phyloP scores from a whole-genome alignment of 2,113 vertebrate species.

The Neolamprologus variostigma region DNA sequence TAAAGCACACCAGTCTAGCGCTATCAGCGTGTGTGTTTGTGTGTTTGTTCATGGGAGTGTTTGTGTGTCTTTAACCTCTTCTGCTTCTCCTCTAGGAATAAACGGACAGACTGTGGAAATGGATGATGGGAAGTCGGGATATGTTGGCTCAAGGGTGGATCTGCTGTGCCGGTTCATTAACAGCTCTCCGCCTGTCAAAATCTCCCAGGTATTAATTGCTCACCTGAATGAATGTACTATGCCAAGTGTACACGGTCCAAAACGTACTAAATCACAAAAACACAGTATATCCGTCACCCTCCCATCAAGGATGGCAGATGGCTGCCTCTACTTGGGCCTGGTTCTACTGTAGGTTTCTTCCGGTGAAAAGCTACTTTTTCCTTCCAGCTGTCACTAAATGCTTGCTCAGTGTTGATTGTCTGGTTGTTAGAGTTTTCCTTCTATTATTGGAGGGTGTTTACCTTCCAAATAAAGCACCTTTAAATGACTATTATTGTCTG shows the following conservation, averaged over 20 bases:
- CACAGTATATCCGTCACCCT: background rate
- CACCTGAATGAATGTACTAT: background rate
- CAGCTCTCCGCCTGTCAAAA: constrained; percentile 83
- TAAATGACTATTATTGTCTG: background rate
- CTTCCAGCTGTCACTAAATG: background rate
- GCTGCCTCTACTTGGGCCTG: background rate
- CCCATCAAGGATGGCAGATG: background rate
- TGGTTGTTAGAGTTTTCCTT: background rate
- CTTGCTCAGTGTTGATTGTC: background rate
- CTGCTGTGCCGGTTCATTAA: constrained; percentile 89
- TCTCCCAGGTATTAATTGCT: constrained; percentile 81
- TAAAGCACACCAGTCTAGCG: background rate
- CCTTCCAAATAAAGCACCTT: background rate
- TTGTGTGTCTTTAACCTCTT: background rate
- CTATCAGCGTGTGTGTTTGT: background rate
- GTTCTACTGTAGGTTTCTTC: background rate
- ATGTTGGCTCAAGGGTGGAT: constrained; percentile 83
- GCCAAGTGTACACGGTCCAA: background rate
- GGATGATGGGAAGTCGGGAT: constrained; percentile 84
- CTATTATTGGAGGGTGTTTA: background rate
- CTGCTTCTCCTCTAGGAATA: constrained; percentile 21
- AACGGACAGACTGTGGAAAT: constrained; percentile 75
- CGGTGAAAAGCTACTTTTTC: background rate
- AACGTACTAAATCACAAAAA: background rate
- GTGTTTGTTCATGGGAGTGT: background rate